Evolutionary conservation across 2,888 invertebrate species (phyloP).

Genomic region (Selenia dentaria): DNA sequence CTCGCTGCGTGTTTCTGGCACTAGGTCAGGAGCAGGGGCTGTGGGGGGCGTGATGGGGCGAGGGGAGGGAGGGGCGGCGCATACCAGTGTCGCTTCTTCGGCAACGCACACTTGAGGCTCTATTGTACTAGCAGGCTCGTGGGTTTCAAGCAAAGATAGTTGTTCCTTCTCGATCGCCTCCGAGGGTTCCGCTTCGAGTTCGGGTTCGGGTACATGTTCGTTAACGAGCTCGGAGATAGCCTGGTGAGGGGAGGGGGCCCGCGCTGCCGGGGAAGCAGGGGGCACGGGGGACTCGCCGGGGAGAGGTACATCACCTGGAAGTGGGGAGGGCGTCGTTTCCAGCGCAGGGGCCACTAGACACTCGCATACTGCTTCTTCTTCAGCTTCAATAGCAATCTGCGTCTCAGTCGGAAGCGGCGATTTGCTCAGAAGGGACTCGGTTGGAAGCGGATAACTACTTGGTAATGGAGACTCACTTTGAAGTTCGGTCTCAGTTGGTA

Average conservation of each 20-base stretch:
- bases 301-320: constrained; percentile 20
- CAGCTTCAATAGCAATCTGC: constrained; percentile 8
- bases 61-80: constrained; percentile 49
- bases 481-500: constrained; percentile 5
- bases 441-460: background rate
- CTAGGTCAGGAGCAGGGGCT: constrained; percentile 65
- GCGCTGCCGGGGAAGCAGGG: constrained; percentile 12
- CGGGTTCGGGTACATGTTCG: background rate
- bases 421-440: constrained; percentile 37
- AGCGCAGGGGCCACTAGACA: constrained; percentile 21
- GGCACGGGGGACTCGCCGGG: constrained; percentile 23
- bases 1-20: constrained; percentile 59
- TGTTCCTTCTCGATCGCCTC: background rate
- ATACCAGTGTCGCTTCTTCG: constrained; percentile 17
- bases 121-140: constrained; percentile 35
- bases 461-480: background rate
- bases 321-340: constrained; percentile 14
- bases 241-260: constrained; percentile 2
- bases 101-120: constrained; percentile 22
- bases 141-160: constrained; percentile 46
- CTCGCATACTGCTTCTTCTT: background rate
- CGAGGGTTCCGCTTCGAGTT: constrained; percentile 20
- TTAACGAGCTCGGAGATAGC: background rate
- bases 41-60: constrained; percentile 42
- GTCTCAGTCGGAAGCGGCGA: constrained; percentile 32